Evolutionary conservation across 2,113 vertebrate species (phyloP), one percentile per base, ranked within the genome.

Genomic region (Hyla sarda): DNA sequence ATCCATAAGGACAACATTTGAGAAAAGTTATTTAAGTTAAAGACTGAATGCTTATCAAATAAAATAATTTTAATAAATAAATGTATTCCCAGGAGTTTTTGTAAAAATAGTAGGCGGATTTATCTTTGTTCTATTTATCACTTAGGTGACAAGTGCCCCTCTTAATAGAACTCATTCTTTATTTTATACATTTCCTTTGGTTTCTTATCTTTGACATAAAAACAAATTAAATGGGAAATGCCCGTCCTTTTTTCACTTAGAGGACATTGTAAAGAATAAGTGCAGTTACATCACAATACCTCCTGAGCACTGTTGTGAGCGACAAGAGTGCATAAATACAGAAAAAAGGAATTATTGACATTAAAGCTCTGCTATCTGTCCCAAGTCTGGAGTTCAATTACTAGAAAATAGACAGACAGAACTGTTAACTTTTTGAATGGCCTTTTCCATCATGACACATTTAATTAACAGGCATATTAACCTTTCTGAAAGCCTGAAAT

Each of bases 391-490:
- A 80, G 76, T 73, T 86, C 84, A 86, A 74, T 82, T 87, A 82
- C 67, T 6, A 62, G 79, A 47, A 74, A 82, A 82, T 82, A 78
- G 85, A 82, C 52, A 87, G 77, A 50, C 72, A 82, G 48, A 87
- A 74, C 69, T 62, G 85, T 81, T 86, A 81, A 58, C 65, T 56
- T 86, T 87, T 87, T 87, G 67, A 87, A 32, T 87, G 85, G 85
- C 85, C 85, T 87, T 87, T 87, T 87, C 69, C 32, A 82, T 73
- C 69, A 87, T 74, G 50, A 62, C 67, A 87, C 52, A 58, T 56
- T 80, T 87, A 87, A 87, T 81, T 74, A 87, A 82, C 65, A 82
- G 78, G 32, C 77, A 74, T 82, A 82, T 87, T 87, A 87, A 87
- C 85, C 85, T 87, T 87, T 87, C 48, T 72, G 50, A 72, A 19